Evolutionary conservation across 64 coral and sea anemone genomes (phyloP).

Genomic region (Stichodactyla mertensii): DNA sequence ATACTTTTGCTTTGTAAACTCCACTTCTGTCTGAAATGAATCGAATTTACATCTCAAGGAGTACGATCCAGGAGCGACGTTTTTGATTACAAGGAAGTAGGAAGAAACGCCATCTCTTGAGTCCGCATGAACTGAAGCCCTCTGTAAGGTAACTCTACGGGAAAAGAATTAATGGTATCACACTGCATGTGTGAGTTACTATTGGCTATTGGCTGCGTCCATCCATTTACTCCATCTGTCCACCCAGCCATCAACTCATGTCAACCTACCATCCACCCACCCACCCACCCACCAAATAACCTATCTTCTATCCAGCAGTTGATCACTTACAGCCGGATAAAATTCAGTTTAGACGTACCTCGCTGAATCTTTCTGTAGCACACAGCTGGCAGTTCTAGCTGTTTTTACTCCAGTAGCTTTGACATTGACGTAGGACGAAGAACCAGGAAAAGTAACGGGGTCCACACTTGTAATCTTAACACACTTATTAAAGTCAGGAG

Average conservation of each 20-base stretch:
- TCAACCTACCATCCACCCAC: too few relatives aligned
- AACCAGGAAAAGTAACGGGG: not conserved
- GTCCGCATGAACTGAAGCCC: not conserved
- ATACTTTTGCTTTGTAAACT: not conserved
- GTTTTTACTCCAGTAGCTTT: not conserved
- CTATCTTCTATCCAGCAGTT: not conserved
- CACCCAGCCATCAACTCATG: not conserved
- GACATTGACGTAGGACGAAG: not conserved
- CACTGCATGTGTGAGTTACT: too few relatives aligned
- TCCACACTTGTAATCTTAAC: not conserved
- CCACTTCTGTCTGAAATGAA: not conserved
- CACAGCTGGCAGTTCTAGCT: not conserved
- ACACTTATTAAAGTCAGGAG: slow-evolving; percentile 4
- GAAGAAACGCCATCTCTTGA: not conserved
- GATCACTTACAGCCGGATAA: not conserved
- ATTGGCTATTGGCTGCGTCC: too few relatives aligned
- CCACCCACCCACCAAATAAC: not conserved
- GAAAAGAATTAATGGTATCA: not conserved
- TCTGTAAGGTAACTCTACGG: not conserved
- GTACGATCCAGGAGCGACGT: not conserved
- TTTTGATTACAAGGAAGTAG: not conserved
- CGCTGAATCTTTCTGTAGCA: not conserved
- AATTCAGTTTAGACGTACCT: not conserved
- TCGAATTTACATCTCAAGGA: not conserved
- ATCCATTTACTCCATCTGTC: not conserved